Percentiles rank a stretch among this genome's conserved stretches.
Conservation (phyloP, 1,140 invertebrate genomes). For the Aporrectodea caliginosa region DNA sequence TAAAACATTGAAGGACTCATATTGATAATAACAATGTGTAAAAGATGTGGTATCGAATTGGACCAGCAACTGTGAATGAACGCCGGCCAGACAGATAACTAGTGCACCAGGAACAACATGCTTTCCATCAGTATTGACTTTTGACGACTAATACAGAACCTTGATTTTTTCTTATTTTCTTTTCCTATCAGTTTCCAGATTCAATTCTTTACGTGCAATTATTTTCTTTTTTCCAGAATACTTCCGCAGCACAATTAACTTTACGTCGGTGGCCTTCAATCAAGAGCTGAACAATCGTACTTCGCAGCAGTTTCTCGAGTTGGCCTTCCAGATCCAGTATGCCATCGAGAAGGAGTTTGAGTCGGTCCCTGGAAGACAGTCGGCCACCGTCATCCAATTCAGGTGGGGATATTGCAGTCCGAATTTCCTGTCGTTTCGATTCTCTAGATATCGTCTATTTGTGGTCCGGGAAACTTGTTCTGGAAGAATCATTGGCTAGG, state of each 20-base stretch:
- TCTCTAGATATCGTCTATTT: no score
- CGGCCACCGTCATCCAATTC: conserved; percentile 51
- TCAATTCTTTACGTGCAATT: not conserved
- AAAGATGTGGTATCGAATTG: no score
- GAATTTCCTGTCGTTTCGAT: no score
- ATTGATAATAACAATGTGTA: no score
- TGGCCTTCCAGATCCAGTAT: conserved; percentile 47
- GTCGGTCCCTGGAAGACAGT: conserved; percentile 50
- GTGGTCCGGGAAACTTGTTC: no score
- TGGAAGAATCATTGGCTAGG: no score
- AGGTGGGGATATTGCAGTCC: conserved; percentile 38
- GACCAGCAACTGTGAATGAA: not conserved
- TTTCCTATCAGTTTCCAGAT: no score
- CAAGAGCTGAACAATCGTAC: conserved; percentile 47
- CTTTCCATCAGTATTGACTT: not conserved
- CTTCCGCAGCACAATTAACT: conserved; percentile 56
- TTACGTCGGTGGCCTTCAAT: conserved; percentile 51
- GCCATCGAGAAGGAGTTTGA: conserved; percentile 54
- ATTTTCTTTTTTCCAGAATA: conserved; percentile 48
- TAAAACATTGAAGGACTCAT: no score
- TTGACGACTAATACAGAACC: not conserved
- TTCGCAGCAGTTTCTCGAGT: conserved; percentile 48
- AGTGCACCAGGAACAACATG: not conserved
- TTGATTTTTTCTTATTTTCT: not conserved
- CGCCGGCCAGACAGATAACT: not conserved